These are phyloP conservation scores for Pasiphila rectangulata DNA, from an alignment of 2,888 invertebrate genomes.

Conservation along the genomic window DNA sequence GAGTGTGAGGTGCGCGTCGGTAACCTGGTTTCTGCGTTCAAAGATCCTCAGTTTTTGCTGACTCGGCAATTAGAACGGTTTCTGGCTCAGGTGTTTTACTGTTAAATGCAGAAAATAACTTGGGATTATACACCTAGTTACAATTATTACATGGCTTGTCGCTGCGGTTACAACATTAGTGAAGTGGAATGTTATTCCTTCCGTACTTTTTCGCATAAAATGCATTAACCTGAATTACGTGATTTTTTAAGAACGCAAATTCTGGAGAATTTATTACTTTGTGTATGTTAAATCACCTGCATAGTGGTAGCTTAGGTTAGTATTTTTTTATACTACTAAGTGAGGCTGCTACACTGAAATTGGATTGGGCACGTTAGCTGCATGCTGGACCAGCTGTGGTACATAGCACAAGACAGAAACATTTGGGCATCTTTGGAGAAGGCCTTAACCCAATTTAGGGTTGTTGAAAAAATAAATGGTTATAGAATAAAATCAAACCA, in stretches of 20 bases:
- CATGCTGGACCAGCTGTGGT: too few species aligned
- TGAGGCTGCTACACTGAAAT: too few species aligned
- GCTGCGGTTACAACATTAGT: slow-evolving; percentile 16
- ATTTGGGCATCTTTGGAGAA: too few species aligned
- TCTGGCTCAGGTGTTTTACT: slow-evolving; percentile 28
- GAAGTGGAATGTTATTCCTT: background rate
- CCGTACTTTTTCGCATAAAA: slow-evolving; percentile 1
- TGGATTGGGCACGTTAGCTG: too few species aligned
- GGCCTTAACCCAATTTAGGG: too few species aligned
- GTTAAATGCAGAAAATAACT: slow-evolving; percentile 26
- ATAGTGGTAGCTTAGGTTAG: too few species aligned
- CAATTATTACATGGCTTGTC: slow-evolving; percentile 22
- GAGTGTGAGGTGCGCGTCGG: background rate
- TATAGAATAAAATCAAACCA: too few species aligned
- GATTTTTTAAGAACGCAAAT: background rate
- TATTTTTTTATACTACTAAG: too few species aligned
- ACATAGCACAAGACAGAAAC: too few species aligned
- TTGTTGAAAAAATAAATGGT: too few species aligned
- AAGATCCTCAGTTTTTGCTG: slow-evolving; percentile 31
- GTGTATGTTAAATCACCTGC: too few species aligned
- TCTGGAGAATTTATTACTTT: background rate
- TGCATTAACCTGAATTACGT: background rate
- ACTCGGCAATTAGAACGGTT: slow-evolving; percentile 33
- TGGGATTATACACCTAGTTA: slow-evolving; percentile 18
- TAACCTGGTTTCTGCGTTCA: slow-evolving; percentile 5